phyloP scores from a whole-genome alignment of 2,888 invertebrate species.

The Venusia cambrica region DNA sequence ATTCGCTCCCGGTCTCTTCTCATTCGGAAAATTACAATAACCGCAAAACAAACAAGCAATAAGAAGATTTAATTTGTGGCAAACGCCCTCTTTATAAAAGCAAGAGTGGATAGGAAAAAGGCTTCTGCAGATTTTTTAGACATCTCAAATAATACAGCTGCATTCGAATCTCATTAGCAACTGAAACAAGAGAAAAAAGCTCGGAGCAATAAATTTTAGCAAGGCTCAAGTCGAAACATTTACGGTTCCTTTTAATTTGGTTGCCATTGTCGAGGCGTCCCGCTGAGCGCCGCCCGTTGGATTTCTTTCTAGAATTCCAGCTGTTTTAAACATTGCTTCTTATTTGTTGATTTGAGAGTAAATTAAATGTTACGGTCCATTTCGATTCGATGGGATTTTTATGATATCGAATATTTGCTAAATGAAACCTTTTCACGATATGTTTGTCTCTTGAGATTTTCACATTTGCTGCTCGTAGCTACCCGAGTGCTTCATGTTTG shows the following conservation, averaged over 20 bases:
- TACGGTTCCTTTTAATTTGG: slow-evolving; percentile 80
- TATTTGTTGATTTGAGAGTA: slow-evolving; percentile 69
- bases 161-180: slow-evolving; percentile 78
- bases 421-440: slow-evolving; percentile 5
- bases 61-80: slow-evolving; percentile 47
- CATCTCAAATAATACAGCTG: slow-evolving; percentile 67
- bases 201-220: slow-evolving; percentile 76
- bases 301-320: slow-evolving; percentile 75
- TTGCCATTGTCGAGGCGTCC: slow-evolving; percentile 75
- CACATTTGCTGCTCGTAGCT: too few species aligned
- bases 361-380: slow-evolving; percentile 55
- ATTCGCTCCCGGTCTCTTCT: slow-evolving; percentile 37
- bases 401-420: slow-evolving; percentile 15
- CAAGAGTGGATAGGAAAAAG: slow-evolving; percentile 44
- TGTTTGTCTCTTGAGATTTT: slow-evolving; percentile 9
- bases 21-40: slow-evolving; percentile 40
- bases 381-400: slow-evolving; percentile 28
- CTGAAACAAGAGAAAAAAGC: slow-evolving; percentile 73
- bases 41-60: slow-evolving; percentile 43
- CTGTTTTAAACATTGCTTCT: slow-evolving; percentile 74
- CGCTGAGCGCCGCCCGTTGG: slow-evolving; percentile 68
- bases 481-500: too few species aligned
- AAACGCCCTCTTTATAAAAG: slow-evolving; percentile 34
- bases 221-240: slow-evolving; percentile 76
- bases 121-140: slow-evolving; percentile 49